These are phyloP conservation scores for Harpagoxenus sublaevis DNA, from an alignment of 2,888 invertebrate genomes.

Conservation along the genomic window DNA sequence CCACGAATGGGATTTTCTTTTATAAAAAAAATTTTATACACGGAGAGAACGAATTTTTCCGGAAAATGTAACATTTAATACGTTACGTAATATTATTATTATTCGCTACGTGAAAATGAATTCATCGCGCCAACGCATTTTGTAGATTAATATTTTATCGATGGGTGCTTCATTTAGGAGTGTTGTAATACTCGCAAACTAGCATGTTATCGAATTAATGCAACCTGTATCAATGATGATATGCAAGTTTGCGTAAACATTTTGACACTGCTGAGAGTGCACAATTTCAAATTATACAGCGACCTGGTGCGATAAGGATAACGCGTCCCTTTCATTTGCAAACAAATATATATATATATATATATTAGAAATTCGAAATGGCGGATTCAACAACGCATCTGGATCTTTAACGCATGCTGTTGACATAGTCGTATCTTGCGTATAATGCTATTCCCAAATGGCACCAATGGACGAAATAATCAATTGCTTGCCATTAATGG, in stretches of 20 bases:
- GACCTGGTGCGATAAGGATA: conserved; percentile 24
- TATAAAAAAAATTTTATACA: neutral
- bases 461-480: conserved; percentile 60
- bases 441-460: conserved; percentile 60
- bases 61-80: conserved; percentile 15
- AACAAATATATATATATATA: conserved; percentile 18
- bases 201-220: conserved; percentile 50
- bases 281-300: conserved; percentile 33
- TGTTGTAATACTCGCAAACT: conserved; percentile 37
- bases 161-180: conserved; percentile 16
- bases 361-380: conserved; percentile 38
- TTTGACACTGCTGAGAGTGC: conserved; percentile 50
- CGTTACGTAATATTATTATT: conserved; percentile 3
- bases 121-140: conserved; percentile 34
- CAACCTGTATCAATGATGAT: conserved; percentile 49
- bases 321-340: conserved; percentile 2
- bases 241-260: conserved; percentile 55
- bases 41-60: conserved; percentile 25
- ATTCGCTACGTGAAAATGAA: conserved; percentile 34
- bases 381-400: conserved; percentile 5
- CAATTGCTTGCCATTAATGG: conserved; percentile 65
- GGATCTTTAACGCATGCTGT: conserved; percentile 56
- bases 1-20: neutral
- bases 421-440: conserved; percentile 53
- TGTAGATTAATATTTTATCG: conserved; percentile 54